phyloP scores from a whole-genome alignment of 2,797 vertebrate genomes.

The Hybognathus amarus region DNA sequence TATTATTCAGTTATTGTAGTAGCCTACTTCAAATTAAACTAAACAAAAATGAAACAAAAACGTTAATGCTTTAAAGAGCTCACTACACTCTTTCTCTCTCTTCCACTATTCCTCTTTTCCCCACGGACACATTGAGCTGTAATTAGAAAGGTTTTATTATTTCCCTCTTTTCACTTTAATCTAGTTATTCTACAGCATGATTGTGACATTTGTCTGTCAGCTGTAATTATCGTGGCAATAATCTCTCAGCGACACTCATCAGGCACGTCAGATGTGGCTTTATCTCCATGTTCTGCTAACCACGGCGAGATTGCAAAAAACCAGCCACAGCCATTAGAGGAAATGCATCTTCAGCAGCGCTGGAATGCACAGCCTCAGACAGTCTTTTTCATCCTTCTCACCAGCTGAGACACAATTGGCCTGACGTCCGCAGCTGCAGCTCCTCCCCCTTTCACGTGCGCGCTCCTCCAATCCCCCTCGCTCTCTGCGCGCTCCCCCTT shows the following conservation, averaged over 20 bases:
- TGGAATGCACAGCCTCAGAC: constrained; percentile 15
- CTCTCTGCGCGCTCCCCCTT: constrained; percentile 64
- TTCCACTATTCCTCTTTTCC: background rate
- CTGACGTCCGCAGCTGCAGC: constrained; percentile 32
- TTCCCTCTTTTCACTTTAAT: constrained; percentile 9
- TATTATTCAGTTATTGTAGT: no score
- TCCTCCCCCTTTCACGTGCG: background rate
- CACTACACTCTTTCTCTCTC: background rate
- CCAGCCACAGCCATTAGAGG: background rate
- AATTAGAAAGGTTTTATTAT: constrained; percentile 34
- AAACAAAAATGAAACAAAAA: background rate
- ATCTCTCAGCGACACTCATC: background rate
- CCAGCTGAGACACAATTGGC: constrained; percentile 25
- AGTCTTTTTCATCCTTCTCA: constrained; percentile 14
- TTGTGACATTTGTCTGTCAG: constrained; percentile 29
- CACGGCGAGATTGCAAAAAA: background rate
- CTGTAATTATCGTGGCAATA: constrained; percentile 14
- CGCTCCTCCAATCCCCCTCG: constrained; percentile 59
- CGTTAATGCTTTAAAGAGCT: background rate
- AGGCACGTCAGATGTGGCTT: background rate
- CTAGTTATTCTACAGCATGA: constrained; percentile 9
- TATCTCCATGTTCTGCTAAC: background rate
- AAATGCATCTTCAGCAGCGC: background rate
- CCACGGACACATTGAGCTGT: background rate
- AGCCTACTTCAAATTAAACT: background rate